Conservation (phyloP, 2,888 invertebrate genomes). For the Eumacrocentrus americanus region DNA sequence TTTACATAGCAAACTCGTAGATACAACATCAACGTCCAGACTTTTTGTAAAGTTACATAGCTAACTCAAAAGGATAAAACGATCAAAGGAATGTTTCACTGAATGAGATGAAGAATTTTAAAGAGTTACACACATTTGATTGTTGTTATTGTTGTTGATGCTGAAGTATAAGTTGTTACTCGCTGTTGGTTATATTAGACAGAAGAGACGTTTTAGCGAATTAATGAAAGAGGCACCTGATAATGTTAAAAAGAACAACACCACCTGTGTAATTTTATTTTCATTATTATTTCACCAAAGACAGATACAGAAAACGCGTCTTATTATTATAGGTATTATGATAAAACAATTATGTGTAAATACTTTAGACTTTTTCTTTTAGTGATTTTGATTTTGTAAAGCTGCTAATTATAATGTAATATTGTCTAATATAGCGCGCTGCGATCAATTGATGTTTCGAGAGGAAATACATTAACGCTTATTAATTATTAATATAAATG, state of each 20-base stretch:
- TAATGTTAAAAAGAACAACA: constrained; percentile 7
- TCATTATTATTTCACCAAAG: constrained; percentile 7
- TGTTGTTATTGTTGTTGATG: constrained; percentile 51
- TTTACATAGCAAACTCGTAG: constrained; percentile 8
- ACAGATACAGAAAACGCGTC: not conserved
- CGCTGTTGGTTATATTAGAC: constrained; percentile 42
- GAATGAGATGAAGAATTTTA: too few species aligned
- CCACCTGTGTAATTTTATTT: too few species aligned
- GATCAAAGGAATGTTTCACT: constrained; percentile 29
- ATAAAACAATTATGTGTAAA: not conserved
- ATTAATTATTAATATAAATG: not conserved
- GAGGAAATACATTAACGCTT: not conserved
- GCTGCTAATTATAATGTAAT: not conserved
- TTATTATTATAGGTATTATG: not conserved
- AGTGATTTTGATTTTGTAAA: constrained; percentile 5
- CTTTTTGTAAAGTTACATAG: constrained; percentile 36
- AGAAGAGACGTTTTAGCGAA: constrained; percentile 25
- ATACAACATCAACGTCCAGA: constrained; percentile 29
- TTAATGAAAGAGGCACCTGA: constrained; percentile 21
- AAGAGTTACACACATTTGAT: constrained; percentile 18
- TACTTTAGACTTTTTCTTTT: not conserved
- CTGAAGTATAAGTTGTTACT: constrained; percentile 53
- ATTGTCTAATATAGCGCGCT: not conserved
- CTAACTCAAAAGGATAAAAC: constrained; percentile 7
- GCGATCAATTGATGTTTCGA: not conserved